Conservation (phyloP, 2,113 vertebrate genomes). For the Maccullochella peelii region DNA sequence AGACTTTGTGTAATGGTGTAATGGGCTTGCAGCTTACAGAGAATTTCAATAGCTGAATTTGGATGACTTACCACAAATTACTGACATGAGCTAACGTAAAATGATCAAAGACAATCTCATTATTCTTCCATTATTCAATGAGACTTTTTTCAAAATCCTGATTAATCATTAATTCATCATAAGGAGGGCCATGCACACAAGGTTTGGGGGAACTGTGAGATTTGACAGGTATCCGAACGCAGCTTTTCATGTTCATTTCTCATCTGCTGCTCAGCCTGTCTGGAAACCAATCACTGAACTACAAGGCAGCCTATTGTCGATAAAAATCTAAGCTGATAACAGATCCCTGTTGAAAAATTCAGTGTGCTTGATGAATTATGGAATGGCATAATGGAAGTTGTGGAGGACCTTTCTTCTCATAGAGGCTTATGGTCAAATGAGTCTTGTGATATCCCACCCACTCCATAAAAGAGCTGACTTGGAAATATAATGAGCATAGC, state of each 20-base stretch:
- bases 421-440: constrained; percentile 58
- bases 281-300: constrained; percentile 66
- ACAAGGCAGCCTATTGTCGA: constrained; percentile 61
- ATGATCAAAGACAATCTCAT: constrained; percentile 71
- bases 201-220: constrained; percentile 58
- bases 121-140: constrained; percentile 63
- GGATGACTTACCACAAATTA: constrained; percentile 62
- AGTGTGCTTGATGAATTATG: constrained; percentile 73
- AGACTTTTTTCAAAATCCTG: constrained; percentile 55
- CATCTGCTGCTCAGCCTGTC: constrained; percentile 57
- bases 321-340: constrained; percentile 62
- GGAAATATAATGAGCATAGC: constrained; percentile 62
- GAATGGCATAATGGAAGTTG: constrained; percentile 55
- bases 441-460: constrained; percentile 34
- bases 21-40: constrained; percentile 12
- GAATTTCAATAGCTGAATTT: constrained; percentile 51
- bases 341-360: constrained; percentile 69
- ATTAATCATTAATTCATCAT: constrained; percentile 72
- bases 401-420: constrained; percentile 50
- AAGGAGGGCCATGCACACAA: constrained; percentile 38
- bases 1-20: constrained; percentile 14
- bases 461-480: constrained; percentile 61
- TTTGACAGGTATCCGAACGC: constrained; percentile 75
- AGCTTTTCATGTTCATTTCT: constrained; percentile 71
- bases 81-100: constrained; percentile 49